Base-by-base conservation (phyloP, 2,113 vertebrate species). In the Athene noctua region DNA sequence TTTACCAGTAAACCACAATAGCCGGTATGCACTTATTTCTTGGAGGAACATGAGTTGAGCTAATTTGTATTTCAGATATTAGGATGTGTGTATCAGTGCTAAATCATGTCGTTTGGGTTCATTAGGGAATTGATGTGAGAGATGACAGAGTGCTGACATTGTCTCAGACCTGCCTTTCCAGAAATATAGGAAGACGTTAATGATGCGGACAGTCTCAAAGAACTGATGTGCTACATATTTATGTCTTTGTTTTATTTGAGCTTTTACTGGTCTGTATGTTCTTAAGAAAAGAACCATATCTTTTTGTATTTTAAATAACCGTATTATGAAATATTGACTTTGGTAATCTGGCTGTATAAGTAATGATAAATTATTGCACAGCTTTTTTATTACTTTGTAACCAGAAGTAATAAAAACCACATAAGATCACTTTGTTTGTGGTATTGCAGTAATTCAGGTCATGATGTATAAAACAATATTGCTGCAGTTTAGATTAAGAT, bases 401-500 rank as follows among this genome's bases (percentile, higher is more conserved):
- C 47, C 68, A 30, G 23, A 74, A 27, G 34, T 52, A 73, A 44
- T 62, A 80, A 82, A 88, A 91, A 55, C 1, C 5, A 3, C 9
- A 0, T 73, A 49, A 77, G 47, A 78, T 91, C 15, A 29, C 15
- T 75, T 82, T 92, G 58, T 75, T 88, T 82, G 54, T 72, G 54
- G 51, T 88, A 90, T 71, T 66, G 9, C 38, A 70, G 29, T 67
- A 74, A 81, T 84, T 84, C 75, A 66, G 47, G 52, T 86, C 7
- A 5, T 78, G 42, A 55, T 71, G 16, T 77, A 59, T 62, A 51
- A 90, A 72, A 42, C 34, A 79, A 10, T 51, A 72, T 81, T 92
- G 57, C 65, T 84, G 67, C 13, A 40, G 27, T 70, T 91, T 82
- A 49, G 34, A 92, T 95, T 84, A 86, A 96, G 85, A 92, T 88